Evolutionary conservation across 2,888 invertebrate species (phyloP).

Genomic region (Helicoverpa assulta): DNA sequence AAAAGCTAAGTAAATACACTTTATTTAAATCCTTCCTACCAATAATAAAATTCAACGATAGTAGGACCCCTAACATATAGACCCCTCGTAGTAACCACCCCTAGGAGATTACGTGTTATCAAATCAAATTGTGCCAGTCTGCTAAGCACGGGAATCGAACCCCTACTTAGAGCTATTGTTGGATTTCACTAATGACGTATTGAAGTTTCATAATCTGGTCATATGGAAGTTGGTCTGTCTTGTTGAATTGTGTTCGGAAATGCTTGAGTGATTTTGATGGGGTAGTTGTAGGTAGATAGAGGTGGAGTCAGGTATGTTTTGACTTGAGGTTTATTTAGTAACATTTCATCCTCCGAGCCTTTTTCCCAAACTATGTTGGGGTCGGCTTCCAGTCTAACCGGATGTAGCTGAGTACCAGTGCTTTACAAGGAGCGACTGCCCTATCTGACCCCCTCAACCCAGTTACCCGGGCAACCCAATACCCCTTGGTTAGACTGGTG

Average conservation of each 20-base stretch:
- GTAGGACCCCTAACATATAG: slow-evolving; percentile 32
- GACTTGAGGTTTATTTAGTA: no score
- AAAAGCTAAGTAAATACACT: slow-evolving; percentile 58
- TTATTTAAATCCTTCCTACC: slow-evolving; percentile 42
- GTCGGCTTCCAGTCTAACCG: no score
- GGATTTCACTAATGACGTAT: slow-evolving; percentile 46
- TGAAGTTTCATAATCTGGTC: slow-evolving; percentile 53
- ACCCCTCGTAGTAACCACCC: slow-evolving; percentile 44
- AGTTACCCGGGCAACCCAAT: no score
- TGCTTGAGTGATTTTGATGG: slow-evolving; percentile 28
- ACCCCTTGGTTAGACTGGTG: no score
- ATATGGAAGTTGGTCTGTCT: slow-evolving; percentile 43
- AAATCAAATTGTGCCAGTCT: slow-evolving; percentile 76
- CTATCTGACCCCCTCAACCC: no score
- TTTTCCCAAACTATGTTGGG: no score
- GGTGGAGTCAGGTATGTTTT: background rate
- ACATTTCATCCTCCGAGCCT: no score
- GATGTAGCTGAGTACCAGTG: no score
- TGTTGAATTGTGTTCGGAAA: slow-evolving; percentile 23
- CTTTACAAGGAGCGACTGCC: no score
- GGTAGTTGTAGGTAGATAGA: background rate
- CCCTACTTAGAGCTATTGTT: slow-evolving; percentile 47
- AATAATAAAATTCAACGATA: slow-evolving; percentile 40
- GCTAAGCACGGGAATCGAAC: slow-evolving; percentile 65
- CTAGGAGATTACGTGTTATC: slow-evolving; percentile 65